These are phyloP conservation scores for Poeciliopsis prolifica DNA, from an alignment of 2,113 vertebrate species.

Conservation along the genomic window DNA sequence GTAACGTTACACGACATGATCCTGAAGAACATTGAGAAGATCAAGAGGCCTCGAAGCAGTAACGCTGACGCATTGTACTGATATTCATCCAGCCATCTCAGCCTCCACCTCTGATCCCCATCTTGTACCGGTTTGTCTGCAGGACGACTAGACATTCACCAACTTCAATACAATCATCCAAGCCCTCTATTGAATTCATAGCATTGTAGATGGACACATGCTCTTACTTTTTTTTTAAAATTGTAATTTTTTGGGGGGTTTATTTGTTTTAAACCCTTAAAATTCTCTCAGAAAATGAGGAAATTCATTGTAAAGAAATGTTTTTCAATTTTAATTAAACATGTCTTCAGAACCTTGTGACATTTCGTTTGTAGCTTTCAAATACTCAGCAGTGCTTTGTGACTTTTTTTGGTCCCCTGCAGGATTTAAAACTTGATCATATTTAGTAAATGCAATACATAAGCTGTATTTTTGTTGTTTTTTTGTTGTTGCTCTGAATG, in stretches of 20 bases:
- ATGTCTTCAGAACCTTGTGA: slow-evolving; percentile 60
- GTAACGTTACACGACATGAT: slow-evolving; percentile 99
- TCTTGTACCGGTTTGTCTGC: slow-evolving; percentile 75
- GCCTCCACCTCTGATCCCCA: slow-evolving; percentile 26
- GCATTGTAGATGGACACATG: slow-evolving; percentile 51
- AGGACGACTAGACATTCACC: slow-evolving; percentile 72
- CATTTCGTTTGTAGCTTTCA: slow-evolving; percentile 41
- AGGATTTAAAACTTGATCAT: not conserved
- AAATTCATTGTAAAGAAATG: slow-evolving; percentile 40
- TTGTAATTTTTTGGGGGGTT: slow-evolving; percentile 62
- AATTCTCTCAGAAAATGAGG: slow-evolving; percentile 49
- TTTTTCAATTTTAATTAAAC: slow-evolving; percentile 79
- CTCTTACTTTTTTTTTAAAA: slow-evolving; percentile 52
- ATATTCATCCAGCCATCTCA: slow-evolving; percentile 36
- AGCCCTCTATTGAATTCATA: slow-evolving; percentile 67
- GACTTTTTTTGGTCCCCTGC: not conserved
- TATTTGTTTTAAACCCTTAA: slow-evolving; percentile 73
- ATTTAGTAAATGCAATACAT: not conserved
- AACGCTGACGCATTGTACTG: slow-evolving; percentile 98
- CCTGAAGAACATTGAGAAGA: slow-evolving; percentile 99
- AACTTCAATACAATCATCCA: slow-evolving; percentile 77
- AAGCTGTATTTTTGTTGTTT: not conserved
- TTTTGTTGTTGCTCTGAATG: slow-evolving; percentile 1
- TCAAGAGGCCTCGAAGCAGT: slow-evolving; percentile 98
- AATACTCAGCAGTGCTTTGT: slow-evolving; percentile 19